Conservation (phyloP, 2,113 vertebrate species). For the Piaya cayana region DNA sequence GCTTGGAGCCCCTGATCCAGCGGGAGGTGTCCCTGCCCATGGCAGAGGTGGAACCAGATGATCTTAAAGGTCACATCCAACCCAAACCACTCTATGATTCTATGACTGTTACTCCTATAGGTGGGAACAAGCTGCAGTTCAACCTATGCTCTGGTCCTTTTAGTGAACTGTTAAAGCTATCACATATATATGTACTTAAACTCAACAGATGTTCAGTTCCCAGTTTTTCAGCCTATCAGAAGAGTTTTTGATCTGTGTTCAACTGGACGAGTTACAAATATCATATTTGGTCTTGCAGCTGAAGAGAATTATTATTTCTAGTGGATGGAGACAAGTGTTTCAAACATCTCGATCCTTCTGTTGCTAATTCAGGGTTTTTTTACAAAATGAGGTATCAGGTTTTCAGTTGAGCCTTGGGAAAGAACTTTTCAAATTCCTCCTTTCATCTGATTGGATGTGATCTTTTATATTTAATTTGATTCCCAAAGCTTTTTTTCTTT, state of each 20-base stretch:
- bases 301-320: not conserved
- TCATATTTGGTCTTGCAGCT: not conserved
- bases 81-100: too few relatives aligned
- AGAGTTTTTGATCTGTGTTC: not conserved
- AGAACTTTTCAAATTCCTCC: not conserved
- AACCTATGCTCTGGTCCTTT: not conserved
- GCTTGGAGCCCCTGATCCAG: too few relatives aligned
- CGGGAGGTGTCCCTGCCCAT: too few relatives aligned
- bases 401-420: not conserved
- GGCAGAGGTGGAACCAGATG: too few relatives aligned
- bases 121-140: not conserved
- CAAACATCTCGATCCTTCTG: not conserved
- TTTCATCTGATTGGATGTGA: not conserved
- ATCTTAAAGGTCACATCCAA: too few relatives aligned
- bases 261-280: not conserved
- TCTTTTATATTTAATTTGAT: not conserved
- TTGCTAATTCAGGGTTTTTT: not conserved
- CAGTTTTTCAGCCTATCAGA: not conserved
- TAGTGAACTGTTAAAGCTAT: not conserved
- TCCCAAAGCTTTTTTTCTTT: not conserved
- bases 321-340: not conserved
- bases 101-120: accelerated
- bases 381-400: not conserved
- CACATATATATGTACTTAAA: not conserved
- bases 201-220: not conserved